Conservation (phyloP, 2,888 invertebrate species). For the Aricia artaxerxes region DNA sequence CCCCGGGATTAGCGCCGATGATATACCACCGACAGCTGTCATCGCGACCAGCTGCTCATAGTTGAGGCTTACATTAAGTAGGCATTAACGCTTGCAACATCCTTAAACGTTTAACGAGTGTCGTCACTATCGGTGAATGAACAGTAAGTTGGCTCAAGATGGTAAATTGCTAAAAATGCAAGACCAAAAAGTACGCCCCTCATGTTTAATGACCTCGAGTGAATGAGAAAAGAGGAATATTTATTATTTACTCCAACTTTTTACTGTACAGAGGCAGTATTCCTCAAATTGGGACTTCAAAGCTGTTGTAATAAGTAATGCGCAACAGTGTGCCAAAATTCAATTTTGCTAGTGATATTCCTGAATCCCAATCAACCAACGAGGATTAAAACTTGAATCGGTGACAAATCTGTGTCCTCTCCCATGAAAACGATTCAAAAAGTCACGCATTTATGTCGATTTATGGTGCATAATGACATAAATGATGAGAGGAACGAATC, state of each 20-base stretch:
- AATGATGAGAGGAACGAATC: background rate
- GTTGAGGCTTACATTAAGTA: conserved; percentile 17
- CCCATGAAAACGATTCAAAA: background rate
- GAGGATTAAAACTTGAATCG: background rate
- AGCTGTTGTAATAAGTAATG: no score
- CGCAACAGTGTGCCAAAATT: no score
- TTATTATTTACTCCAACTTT: no score
- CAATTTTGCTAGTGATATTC: no score
- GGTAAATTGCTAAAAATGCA: no score
- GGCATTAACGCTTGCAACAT: background rate
- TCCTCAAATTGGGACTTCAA: no score
- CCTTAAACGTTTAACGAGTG: background rate
- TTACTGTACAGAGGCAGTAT: no score
- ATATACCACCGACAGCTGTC: conserved; percentile 29
- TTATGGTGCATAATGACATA: conserved; percentile 9
- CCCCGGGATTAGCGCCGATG: conserved; percentile 21
- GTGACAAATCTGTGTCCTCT: background rate
- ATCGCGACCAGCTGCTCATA: conserved; percentile 23
- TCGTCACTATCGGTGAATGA: background rate
- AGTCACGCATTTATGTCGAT: background rate
- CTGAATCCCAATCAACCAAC: no score
- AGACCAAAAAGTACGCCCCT: no score
- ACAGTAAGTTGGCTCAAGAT: background rate
- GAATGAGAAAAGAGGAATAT: no score
- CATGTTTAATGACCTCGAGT: no score